Conservation (phyloP, 2,888 invertebrate species). For the Taenaris catops region DNA sequence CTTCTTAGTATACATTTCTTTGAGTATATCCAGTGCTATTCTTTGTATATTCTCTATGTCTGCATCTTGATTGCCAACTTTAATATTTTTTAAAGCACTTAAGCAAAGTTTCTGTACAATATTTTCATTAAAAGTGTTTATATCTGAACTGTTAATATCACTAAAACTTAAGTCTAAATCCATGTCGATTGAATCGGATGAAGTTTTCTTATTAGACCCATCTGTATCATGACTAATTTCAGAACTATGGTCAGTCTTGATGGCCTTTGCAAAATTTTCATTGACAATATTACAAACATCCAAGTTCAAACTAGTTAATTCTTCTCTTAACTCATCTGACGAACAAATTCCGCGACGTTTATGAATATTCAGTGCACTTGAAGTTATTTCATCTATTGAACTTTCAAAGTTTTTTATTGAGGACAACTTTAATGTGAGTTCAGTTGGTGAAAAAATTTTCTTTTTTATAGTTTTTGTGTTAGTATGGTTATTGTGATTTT, state of each 20-base stretch:
- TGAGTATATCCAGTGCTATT: slow-evolving; percentile 73
- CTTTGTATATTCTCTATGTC: slow-evolving; percentile 76
- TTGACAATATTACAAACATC: slow-evolving; percentile 50
- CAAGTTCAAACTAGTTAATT: slow-evolving; percentile 53
- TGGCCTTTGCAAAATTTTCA: slow-evolving; percentile 53
- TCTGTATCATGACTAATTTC: slow-evolving; percentile 70
- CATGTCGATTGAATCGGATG: slow-evolving; percentile 74
- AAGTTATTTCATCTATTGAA: slow-evolving; percentile 66
- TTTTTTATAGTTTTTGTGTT: slow-evolving; percentile 48
- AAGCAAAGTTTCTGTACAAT: slow-evolving; percentile 75
- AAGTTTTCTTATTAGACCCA: slow-evolving; percentile 71
- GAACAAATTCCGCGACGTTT: slow-evolving; percentile 80
- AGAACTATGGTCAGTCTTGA: slow-evolving; percentile 59
- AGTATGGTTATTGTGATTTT: slow-evolving; percentile 35
- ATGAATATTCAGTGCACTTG: slow-evolving; percentile 62
- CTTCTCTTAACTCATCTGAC: slow-evolving; percentile 68
- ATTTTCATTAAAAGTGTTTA: slow-evolving; percentile 76
- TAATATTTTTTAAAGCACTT: slow-evolving; percentile 74
- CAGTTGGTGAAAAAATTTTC: slow-evolving; percentile 71
- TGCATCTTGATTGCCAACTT: slow-evolving; percentile 76
- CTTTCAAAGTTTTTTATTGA: slow-evolving; percentile 62
- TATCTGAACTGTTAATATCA: slow-evolving; percentile 76
- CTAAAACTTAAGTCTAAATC: slow-evolving; percentile 77
- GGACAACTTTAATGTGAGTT: slow-evolving; percentile 63
- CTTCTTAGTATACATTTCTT: slow-evolving; percentile 75